phyloP scores from a whole-genome alignment of 2,888 invertebrate genomes.

The Clepsis dumicolana region DNA sequence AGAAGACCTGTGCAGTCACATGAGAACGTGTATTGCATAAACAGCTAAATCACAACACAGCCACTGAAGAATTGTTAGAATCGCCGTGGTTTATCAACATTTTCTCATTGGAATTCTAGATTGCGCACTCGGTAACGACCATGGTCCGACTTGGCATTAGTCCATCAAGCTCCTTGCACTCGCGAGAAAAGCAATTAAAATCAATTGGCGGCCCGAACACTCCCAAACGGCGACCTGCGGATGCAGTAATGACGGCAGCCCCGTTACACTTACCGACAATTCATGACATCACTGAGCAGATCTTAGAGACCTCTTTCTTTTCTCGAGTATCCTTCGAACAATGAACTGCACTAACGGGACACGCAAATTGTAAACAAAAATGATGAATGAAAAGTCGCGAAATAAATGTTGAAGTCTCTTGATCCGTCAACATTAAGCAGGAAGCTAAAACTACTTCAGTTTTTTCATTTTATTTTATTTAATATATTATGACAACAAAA shows the following conservation, averaged over 20 bases:
- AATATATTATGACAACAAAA: constrained; percentile 43
- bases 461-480: constrained; percentile 22
- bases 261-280: constrained; percentile 36
- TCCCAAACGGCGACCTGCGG: constrained; percentile 64
- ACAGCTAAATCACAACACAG: constrained; percentile 26
- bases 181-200: constrained; percentile 64
- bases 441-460: not conserved
- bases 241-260: constrained; percentile 45
- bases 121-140: constrained; percentile 30
- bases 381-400: constrained; percentile 27
- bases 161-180: constrained; percentile 63
- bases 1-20: not conserved
- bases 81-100: constrained; percentile 26
- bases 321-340: constrained; percentile 22
- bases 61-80: constrained; percentile 8
- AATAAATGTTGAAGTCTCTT: constrained; percentile 11
- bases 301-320: constrained; percentile 40
- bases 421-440: not conserved
- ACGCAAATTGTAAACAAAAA: constrained; percentile 16
- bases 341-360: constrained; percentile 31
- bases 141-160: constrained; percentile 77
- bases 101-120: constrained; percentile 14
- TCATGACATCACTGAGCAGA: constrained; percentile 38
- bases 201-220: constrained; percentile 60
- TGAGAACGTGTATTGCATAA: constrained; percentile 6